These are phyloP conservation scores for Hipparchia semele DNA, from an alignment of 2,888 invertebrate species.

Conservation along the genomic window DNA sequence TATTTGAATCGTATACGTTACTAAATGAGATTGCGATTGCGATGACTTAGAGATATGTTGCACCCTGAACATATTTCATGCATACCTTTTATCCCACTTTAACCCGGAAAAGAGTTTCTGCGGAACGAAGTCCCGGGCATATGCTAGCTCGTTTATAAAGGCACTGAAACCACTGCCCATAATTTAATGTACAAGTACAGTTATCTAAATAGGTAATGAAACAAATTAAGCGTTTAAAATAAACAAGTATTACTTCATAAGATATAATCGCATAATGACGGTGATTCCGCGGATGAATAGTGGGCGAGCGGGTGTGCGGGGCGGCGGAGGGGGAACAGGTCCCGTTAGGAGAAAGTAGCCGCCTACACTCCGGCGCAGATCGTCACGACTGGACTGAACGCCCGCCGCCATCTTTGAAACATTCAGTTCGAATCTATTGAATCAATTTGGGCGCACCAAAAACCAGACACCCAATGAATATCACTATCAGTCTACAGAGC, in stretches of 20 bases:
- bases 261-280: conserved; percentile 49
- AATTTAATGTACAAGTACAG: conserved; percentile 12
- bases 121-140: no score
- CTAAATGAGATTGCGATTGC: neutral
- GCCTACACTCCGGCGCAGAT: conserved; percentile 69
- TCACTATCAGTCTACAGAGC: neutral
- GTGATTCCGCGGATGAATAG: conserved; percentile 58
- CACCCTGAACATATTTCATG: no score
- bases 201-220: conserved; percentile 20
- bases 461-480: conserved; percentile 20
- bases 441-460: conserved; percentile 22
- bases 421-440: conserved; percentile 64
- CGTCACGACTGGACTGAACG: conserved; percentile 61
- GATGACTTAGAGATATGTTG: no score
- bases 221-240: conserved; percentile 39
- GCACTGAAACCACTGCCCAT: neutral
- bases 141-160: neutral
- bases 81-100: no score
- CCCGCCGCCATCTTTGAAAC: conserved; percentile 58
- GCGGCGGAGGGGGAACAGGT: conserved; percentile 51
- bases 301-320: conserved; percentile 39
- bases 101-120: no score
- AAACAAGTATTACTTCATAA: conserved; percentile 53
- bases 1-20: neutral
- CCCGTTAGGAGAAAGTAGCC: conserved; percentile 83